Evolutionary conservation across 2,797 vertebrate genomes (phyloP).

Genomic region (Fundulus diaphanus): DNA sequence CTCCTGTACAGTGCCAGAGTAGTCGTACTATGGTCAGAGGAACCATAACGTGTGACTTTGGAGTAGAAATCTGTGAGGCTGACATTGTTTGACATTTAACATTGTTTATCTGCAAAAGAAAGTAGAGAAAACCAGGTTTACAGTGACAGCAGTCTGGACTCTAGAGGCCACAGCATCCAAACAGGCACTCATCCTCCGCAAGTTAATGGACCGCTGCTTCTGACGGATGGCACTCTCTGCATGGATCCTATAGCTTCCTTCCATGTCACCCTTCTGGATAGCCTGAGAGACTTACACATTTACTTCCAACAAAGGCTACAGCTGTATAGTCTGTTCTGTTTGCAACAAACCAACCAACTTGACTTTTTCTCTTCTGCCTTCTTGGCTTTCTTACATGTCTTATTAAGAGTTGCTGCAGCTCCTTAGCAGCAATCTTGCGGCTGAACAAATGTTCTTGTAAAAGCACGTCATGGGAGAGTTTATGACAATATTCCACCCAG

Average conservation of each 20-base stretch:
- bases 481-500: neutral
- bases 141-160: constrained; percentile 93
- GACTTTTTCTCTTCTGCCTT: constrained; percentile 82
- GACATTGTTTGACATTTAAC: too few species aligned
- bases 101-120: too few species aligned
- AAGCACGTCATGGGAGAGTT: constrained; percentile 30
- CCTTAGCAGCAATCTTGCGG: constrained; percentile 81
- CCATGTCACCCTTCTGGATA: constrained; percentile 92
- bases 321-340: neutral
- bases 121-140: constrained; percentile 79
- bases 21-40: neutral
- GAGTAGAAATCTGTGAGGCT: neutral
- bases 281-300: constrained; percentile 77
- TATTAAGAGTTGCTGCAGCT: constrained; percentile 77
- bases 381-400: constrained; percentile 83
- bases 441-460: constrained; percentile 77
- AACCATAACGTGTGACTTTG: neutral
- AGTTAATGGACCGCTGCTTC: constrained; percentile 88
- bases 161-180: constrained; percentile 93
- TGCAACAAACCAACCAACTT: constrained; percentile 70
- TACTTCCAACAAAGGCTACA: neutral
- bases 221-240: constrained; percentile 86
- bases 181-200: constrained; percentile 92
- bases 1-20: neutral
- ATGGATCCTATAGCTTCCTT: constrained; percentile 92